Percentiles rank a stretch among this genome's conserved stretches.
These are phyloP conservation scores for Caerostris extrusa DNA, from an alignment of 1,140 invertebrate genomes.

Conservation along the genomic window DNA sequence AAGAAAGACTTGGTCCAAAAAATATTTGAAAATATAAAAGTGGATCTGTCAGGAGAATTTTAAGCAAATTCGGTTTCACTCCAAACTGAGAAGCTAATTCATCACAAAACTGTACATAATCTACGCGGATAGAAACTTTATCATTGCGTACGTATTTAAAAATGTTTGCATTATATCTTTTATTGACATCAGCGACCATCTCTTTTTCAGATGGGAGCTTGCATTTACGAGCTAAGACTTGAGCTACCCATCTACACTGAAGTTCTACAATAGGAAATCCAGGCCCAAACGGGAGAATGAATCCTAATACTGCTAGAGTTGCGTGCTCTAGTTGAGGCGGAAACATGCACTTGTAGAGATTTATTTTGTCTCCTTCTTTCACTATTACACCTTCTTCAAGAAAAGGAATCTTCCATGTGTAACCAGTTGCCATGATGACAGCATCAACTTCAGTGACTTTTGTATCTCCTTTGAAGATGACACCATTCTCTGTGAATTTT, in stretches of 20 bases:
- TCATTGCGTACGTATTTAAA: slow-evolving; percentile 78
- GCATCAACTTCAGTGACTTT: slow-evolving; percentile 69
- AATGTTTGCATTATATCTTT: slow-evolving; percentile 77
- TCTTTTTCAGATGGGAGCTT: slow-evolving; percentile 78
- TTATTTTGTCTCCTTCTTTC: slow-evolving; percentile 80
- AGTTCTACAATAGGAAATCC: slow-evolving; percentile 84
- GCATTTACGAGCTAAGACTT: slow-evolving; percentile 70
- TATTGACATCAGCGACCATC: slow-evolving; percentile 81
- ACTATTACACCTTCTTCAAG: slow-evolving; percentile 58
- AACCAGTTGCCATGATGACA: slow-evolving; percentile 79
- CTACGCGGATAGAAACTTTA: slow-evolving; percentile 82
- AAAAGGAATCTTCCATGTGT: slow-evolving; percentile 77
- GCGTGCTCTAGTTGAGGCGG: slow-evolving; percentile 79
- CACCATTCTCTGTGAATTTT: slow-evolving; percentile 79
- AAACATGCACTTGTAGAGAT: slow-evolving; percentile 82
- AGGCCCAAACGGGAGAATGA: slow-evolving; percentile 83
- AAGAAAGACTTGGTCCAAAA: slow-evolving; percentile 82
- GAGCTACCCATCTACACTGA: slow-evolving; percentile 77
- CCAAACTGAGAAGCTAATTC: slow-evolving; percentile 82
- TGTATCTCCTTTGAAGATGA: slow-evolving; percentile 79
- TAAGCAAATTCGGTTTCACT: slow-evolving; percentile 81
- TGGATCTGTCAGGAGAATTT: slow-evolving; percentile 80
- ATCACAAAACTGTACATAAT: slow-evolving; percentile 82
- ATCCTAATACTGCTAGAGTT: slow-evolving; percentile 83
- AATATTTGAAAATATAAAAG: slow-evolving; percentile 80